These are phyloP conservation scores for Zosterops hypoxanthus DNA, from an alignment of 2,113 vertebrate species.

Conservation along the genomic window DNA sequence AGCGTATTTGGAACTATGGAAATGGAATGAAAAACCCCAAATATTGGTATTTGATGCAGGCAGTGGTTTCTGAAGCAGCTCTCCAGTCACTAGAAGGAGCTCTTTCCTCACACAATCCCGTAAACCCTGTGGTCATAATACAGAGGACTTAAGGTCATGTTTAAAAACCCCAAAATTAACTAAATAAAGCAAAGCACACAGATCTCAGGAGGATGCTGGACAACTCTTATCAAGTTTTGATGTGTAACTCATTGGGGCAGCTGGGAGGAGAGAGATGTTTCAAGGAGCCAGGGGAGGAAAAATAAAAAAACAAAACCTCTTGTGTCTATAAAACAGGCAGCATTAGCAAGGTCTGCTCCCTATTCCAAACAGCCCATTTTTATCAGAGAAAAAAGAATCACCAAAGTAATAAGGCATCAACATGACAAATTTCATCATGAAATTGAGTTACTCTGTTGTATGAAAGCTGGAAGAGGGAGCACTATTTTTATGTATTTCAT, in stretches of 20 bases:
- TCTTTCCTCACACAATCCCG: slow-evolving; percentile 1
- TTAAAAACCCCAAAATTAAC: not conserved
- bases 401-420: not conserved
- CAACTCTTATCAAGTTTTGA: not conserved
- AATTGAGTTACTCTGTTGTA: not conserved
- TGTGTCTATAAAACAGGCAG: not conserved
- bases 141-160: not conserved
- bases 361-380: not conserved
- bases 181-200: not conserved
- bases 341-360: not conserved
- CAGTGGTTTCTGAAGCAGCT: not conserved
- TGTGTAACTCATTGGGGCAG: not conserved
- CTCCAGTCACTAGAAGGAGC: slow-evolving; percentile 72
- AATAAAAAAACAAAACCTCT: not conserved
- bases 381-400: not conserved
- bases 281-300: not conserved
- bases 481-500: not conserved
- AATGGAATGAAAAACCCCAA: not conserved
- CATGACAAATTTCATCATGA: not conserved
- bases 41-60: not conserved
- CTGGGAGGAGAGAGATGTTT: not conserved
- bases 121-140: not conserved
- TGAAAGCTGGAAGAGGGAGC: not conserved
- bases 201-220: not conserved
- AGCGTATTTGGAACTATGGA: not conserved